Conservation (phyloP, 2,888 invertebrate species). For the Epiblema foenella region DNA sequence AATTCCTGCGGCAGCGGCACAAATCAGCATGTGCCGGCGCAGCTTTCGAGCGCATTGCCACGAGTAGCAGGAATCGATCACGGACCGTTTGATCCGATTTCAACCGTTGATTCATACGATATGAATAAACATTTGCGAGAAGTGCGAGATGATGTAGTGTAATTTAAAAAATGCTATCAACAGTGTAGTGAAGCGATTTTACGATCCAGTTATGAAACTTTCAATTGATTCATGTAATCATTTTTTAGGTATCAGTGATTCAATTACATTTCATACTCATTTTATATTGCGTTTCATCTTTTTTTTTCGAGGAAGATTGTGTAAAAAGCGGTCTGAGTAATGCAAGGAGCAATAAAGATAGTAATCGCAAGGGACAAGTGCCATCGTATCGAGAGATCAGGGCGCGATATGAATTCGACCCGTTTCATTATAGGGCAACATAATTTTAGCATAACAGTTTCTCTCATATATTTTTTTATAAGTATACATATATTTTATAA, state of each 20-base stretch:
- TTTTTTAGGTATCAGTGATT: slow-evolving; percentile 7
- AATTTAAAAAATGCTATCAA: slow-evolving; percentile 50
- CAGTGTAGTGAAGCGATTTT: slow-evolving; percentile 26
- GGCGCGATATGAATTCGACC: slow-evolving; percentile 13
- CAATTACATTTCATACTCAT: slow-evolving; percentile 15
- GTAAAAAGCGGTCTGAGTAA: slow-evolving; percentile 16
- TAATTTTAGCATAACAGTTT: slow-evolving; percentile 8
- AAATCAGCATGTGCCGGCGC: slow-evolving; percentile 64
- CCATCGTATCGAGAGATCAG: slow-evolving; percentile 15
- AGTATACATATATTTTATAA: background rate
- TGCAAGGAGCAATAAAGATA: slow-evolving; percentile 30
- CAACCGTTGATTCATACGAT: slow-evolving; percentile 61
- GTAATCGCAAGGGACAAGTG: slow-evolving; percentile 25
- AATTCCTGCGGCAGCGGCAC: slow-evolving; percentile 68
- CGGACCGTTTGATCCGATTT: slow-evolving; percentile 48
- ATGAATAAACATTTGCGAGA: slow-evolving; percentile 55
- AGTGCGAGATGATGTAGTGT: slow-evolving; percentile 50
- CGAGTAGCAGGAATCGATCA: slow-evolving; percentile 61
- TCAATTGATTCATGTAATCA: slow-evolving; percentile 23
- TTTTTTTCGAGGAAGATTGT: slow-evolving; percentile 9
- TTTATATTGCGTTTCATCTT: slow-evolving; percentile 6
- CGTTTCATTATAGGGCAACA: slow-evolving; percentile 5
- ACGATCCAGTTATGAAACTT: slow-evolving; percentile 36
- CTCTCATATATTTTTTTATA: background rate
- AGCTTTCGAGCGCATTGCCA: slow-evolving; percentile 64